These are phyloP conservation scores for Myopa testacea DNA, from an alignment of 2,888 invertebrate species.

Conservation along the genomic window DNA sequence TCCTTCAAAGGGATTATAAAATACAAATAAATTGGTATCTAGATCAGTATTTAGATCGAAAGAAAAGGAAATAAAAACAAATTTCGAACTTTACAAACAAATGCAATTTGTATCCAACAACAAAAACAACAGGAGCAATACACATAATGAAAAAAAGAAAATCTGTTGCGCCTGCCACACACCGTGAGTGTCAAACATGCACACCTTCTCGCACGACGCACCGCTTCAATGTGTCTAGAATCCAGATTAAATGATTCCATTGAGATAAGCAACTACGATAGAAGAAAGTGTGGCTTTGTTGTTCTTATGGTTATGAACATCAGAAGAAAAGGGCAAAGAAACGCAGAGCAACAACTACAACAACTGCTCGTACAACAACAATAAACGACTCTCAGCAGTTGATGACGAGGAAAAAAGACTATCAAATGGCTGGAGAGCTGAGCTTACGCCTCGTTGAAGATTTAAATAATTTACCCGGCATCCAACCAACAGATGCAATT, in stretches of 20 bases:
- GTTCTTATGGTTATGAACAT: too few species aligned
- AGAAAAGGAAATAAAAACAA: too few species aligned
- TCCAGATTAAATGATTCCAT: not conserved
- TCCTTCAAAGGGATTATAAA: too few species aligned
- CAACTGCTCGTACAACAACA: not conserved
- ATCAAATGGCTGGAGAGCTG: not conserved
- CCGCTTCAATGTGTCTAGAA: not conserved
- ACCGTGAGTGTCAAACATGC: not conserved
- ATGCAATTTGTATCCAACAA: not conserved
- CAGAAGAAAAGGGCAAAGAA: too few species aligned
- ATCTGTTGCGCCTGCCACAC: conserved; percentile 25
- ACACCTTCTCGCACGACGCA: conserved; percentile 7
- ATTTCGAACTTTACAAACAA: not conserved
- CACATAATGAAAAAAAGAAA: not conserved
- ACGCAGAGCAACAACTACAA: not conserved
- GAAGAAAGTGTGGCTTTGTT: too few species aligned
- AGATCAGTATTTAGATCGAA: too few species aligned
- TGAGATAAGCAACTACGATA: not conserved
- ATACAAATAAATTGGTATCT: too few species aligned
- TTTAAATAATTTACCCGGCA: conserved; percentile 22
- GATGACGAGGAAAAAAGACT: not conserved
- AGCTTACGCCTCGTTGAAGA: conserved; percentile 26
- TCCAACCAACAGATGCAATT: not conserved
- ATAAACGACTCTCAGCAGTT: not conserved
- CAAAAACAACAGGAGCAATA: not conserved